These are phyloP conservation scores for Saccostrea cuccullata DNA, from an alignment of 1,140 invertebrate species.

Conservation along the genomic window DNA sequence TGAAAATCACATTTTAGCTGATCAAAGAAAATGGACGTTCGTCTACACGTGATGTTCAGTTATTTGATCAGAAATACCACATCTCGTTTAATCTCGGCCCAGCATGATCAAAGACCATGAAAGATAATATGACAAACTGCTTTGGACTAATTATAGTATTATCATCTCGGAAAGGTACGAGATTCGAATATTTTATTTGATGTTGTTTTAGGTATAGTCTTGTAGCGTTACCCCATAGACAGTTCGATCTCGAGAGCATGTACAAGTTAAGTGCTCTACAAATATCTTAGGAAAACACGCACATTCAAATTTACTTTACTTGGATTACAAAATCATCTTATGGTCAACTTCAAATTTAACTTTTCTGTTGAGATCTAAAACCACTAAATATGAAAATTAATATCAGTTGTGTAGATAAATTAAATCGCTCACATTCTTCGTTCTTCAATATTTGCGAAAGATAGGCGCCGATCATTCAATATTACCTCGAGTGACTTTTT, in stretches of 20 bases:
- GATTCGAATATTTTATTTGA: conserved; percentile 36
- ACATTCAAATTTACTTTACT: conserved; percentile 20
- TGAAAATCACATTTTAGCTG: conserved; percentile 23
- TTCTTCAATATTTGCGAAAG: conserved; percentile 10
- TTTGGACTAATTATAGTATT: conserved; percentile 36
- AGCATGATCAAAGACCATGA: conserved; percentile 32
- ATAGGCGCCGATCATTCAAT: conserved; percentile 5
- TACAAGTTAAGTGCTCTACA: conserved; percentile 28
- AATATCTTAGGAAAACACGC: conserved; percentile 18
- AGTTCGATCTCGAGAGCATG: background rate
- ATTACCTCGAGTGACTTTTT: conserved; percentile 15
- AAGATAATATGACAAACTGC: conserved; percentile 36
- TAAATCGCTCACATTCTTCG: conserved; percentile 10
- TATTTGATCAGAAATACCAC: conserved; percentile 36
- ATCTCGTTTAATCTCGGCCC: conserved; percentile 32
- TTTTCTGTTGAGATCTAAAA: conserved; percentile 20
- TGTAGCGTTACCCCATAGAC: background rate
- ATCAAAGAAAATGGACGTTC: conserved; percentile 26
- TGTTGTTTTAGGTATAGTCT: conserved; percentile 7
- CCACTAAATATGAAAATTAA: conserved; percentile 31
- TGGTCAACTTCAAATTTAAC: conserved; percentile 37
- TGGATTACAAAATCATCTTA: conserved; percentile 38
- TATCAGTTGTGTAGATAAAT: conserved; percentile 27
- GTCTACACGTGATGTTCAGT: conserved; percentile 14
- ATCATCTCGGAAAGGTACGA: conserved; percentile 28